Evolutionary conservation across 2,888 invertebrate genomes (phyloP), one percentile per base, ranked within the genome.

Genomic region (Spialia ferax): DNA sequence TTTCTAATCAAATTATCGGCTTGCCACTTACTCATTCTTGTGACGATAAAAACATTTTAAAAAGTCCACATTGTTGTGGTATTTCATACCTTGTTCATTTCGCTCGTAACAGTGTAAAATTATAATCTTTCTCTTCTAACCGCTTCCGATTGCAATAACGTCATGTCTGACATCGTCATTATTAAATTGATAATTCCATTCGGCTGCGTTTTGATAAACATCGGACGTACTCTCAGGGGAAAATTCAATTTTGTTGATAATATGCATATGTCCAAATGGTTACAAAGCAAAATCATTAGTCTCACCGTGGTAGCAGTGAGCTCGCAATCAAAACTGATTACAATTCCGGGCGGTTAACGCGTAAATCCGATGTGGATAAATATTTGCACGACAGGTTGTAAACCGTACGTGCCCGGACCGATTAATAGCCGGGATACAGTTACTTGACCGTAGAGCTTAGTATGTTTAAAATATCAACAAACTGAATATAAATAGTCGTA

Each of bases 381-480:
- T 92, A 91, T 93, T 93, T 92, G 89, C 88, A 85, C 87, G 91
- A 89, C 91, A 89, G 90, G 88, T 86, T 88, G 88, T 88, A 87
- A 86, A 82, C 82, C 80, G 86, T 81, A 91, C 92, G 92, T 92
- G 92, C 83, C 76, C 77, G 69, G 85, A 77, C 77, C 83, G 77
- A 81, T 78, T 86, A 87, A 91, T 88, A 79, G 83, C 75, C 72
- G 74, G 75, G 73, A 74, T 78, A 88, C 91, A 84, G 91, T 91
- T 92, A 92, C 83, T 86, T 84, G 86, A 80, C 85, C 85, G 81
- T 67, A n/a, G 77, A 75, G 73, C 55, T 59, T 69, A 69, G 73
- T 68, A 71, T 70, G 70, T 71, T 74, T 75, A 69, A 73, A 75
- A 73, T 74, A 73, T 74, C 69, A 75, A 73, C 73, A 74, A 66